These are phyloP conservation scores for Gopherus evgoodei DNA, from an alignment of 2,113 vertebrate species.

Conservation along the genomic window DNA sequence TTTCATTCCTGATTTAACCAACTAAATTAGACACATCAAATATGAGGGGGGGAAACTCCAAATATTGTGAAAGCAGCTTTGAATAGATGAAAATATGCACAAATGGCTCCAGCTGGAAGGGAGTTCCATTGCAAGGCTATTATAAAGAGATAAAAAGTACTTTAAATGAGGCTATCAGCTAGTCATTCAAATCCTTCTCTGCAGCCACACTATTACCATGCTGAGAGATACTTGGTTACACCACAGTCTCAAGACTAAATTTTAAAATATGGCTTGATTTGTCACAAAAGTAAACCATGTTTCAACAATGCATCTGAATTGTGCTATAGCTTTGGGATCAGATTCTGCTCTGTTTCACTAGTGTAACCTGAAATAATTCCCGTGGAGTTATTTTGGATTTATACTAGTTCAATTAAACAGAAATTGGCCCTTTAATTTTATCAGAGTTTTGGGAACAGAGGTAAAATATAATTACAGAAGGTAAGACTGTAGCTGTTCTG, in stretches of 20 bases:
- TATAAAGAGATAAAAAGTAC: background rate
- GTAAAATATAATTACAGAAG: background rate
- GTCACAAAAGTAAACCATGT: background rate
- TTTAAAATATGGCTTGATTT: background rate
- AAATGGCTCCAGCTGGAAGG: slow-evolving; percentile 17
- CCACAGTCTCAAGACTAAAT: background rate
- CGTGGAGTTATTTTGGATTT: background rate
- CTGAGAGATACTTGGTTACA: background rate
- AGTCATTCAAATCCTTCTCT: background rate
- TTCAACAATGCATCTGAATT: background rate
- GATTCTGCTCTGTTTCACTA: background rate
- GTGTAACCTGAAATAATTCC: background rate
- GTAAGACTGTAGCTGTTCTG: background rate
- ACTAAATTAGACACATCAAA: slow-evolving; percentile 48
- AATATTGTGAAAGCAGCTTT: slow-evolving; percentile 54
- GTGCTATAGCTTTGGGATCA: background rate
- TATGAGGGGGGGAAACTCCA: slow-evolving; percentile 19
- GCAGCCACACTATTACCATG: background rate
- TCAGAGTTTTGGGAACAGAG: background rate
- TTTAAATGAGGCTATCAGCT: background rate
- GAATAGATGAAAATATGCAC: slow-evolving; percentile 14
- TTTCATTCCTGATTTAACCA: slow-evolving; percentile 56
- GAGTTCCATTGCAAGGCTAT: background rate
- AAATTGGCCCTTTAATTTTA: background rate
- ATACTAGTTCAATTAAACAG: background rate